These are phyloP conservation scores for Pseudochirops corinnae DNA, from an alignment of 2,797 vertebrate species.

Conservation along the genomic window DNA sequence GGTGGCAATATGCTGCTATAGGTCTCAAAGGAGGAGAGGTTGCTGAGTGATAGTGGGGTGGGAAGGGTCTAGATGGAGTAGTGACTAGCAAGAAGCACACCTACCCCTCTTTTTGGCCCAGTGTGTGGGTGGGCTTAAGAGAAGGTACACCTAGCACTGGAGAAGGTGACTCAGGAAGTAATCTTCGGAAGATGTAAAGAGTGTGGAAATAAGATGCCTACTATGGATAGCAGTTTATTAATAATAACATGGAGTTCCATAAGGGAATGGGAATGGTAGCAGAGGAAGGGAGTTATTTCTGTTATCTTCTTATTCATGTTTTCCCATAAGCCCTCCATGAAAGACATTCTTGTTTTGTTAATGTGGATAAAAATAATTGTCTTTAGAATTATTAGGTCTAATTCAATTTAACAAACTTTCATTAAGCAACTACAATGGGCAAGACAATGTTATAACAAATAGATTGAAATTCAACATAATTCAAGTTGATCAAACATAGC, in stretches of 20 bases:
- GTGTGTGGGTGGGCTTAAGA: neutral
- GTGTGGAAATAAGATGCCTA: neutral
- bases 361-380: constrained; percentile 42
- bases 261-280: neutral
- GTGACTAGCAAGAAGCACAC: neutral
- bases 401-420: neutral
- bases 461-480: constrained; percentile 45
- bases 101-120: neutral
- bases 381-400: constrained; percentile 37
- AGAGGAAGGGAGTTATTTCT: neutral
- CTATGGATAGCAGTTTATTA: neutral
- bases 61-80: neutral
- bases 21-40: neutral
- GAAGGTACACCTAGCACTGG: neutral
- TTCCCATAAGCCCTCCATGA: neutral
- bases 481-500: constrained; percentile 38
- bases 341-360: neutral
- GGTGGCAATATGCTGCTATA: neutral
- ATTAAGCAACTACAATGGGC: neutral
- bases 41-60: neutral
- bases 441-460: constrained; percentile 15
- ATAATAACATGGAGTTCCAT: neutral
- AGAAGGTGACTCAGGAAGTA: neutral
- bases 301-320: neutral
- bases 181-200: neutral